Conservation (phyloP, 2,797 vertebrate species). For the Manis crassicaudata region DNA sequence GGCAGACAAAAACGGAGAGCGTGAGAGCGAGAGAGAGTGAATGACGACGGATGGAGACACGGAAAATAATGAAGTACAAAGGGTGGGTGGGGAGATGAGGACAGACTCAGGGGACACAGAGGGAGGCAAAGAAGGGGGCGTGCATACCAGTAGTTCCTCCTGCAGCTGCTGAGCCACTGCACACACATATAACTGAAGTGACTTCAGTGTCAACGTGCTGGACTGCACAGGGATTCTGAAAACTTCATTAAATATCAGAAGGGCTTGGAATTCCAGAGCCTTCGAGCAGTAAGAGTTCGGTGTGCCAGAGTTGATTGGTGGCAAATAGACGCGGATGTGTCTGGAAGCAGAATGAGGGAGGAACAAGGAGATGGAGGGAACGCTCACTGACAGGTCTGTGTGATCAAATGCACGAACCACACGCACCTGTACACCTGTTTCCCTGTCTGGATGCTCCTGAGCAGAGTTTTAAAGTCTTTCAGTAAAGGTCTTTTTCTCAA, state of each 20-base stretch:
- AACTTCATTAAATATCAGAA: constrained; percentile 95
- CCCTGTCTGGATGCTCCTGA: neutral
- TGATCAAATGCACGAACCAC: rapidly evolving
- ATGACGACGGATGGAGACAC: neutral
- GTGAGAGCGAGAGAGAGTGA: neutral
- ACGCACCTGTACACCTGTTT: rapidly evolving
- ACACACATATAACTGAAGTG: constrained; percentile 94
- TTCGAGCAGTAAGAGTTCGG: constrained; percentile 96
- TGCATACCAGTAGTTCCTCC: constrained; percentile 94
- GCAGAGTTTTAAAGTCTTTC: neutral
- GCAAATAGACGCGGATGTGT: constrained; percentile 95
- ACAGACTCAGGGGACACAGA: neutral
- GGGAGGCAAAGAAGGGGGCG: too few species aligned
- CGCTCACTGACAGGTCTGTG: neutral
- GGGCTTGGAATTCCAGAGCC: constrained; percentile 92
- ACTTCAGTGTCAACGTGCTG: constrained; percentile 88
- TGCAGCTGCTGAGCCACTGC: constrained; percentile 91
- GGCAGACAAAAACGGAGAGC: neutral
- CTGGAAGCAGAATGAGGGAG: constrained; percentile 83
- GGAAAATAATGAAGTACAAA: neutral
- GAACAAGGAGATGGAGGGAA: neutral
- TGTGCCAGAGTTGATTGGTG: constrained; percentile 91
- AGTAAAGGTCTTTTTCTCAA: neutral
- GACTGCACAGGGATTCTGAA: constrained; percentile 94
- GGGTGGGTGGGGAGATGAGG: neutral